These are phyloP conservation scores for Pterostichus niger DNA, from an alignment of 2,888 invertebrate species.

Conservation along the genomic window DNA sequence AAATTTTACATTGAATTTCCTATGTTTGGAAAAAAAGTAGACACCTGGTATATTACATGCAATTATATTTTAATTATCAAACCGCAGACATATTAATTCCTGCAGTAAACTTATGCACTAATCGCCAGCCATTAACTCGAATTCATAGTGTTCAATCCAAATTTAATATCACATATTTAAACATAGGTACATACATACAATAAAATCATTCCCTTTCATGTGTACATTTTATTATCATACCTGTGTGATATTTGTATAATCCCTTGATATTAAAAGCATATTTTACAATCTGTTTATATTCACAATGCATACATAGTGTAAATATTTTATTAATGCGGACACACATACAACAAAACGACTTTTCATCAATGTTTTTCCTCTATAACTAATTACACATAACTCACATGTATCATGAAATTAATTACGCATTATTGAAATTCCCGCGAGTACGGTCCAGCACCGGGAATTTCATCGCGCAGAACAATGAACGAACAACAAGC, in stretches of 20 bases:
- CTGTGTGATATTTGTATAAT: neutral
- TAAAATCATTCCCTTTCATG: neutral
- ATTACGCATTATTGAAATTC: conserved; percentile 12
- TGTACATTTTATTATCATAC: neutral
- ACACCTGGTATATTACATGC: too few species aligned
- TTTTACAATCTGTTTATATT: too few species aligned
- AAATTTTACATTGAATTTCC: too few species aligned
- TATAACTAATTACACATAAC: conserved; percentile 3
- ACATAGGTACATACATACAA: neutral
- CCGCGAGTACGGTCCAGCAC: neutral
- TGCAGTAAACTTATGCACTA: neutral
- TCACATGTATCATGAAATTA: neutral
- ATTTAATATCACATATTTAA: neutral
- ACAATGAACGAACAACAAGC: neutral
- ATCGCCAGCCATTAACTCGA: too few species aligned
- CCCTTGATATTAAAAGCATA: too few species aligned
- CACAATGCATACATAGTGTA: neutral
- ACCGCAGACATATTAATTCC: too few species aligned
- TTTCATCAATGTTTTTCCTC: neutral
- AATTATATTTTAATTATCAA: too few species aligned
- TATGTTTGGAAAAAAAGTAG: too few species aligned
- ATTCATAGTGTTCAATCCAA: neutral
- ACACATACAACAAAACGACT: neutral
- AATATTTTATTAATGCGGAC: too few species aligned
- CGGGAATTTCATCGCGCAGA: neutral